Conservation (phyloP, 2,797 vertebrate genomes). For the Hypotaenidia okinawae region DNA sequence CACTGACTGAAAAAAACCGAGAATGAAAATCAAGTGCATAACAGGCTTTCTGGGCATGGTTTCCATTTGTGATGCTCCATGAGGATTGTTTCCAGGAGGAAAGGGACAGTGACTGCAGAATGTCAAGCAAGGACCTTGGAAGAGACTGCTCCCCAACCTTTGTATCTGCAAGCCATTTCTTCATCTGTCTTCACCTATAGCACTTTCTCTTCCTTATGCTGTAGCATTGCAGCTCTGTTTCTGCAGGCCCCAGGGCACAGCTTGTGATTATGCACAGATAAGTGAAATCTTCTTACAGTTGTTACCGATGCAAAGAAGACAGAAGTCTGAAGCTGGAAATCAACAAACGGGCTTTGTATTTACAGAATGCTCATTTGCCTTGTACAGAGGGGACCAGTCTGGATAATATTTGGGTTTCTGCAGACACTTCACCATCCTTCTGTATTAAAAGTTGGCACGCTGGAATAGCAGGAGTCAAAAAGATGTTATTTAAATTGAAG, state of each 20-base stretch:
- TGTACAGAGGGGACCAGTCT: neutral
- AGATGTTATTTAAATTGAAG: neutral
- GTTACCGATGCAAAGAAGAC: neutral
- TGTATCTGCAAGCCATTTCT: neutral
- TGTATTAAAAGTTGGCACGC: conserved; percentile 18
- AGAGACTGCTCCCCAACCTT: neutral
- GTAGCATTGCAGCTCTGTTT: neutral
- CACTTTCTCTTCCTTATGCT: neutral
- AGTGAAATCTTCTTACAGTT: neutral
- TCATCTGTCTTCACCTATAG: neutral
- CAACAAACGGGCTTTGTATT: neutral
- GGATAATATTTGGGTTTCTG: conserved; percentile 34
- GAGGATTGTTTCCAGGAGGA: neutral
- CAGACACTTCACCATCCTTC: conserved; percentile 11
- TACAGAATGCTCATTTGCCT: neutral
- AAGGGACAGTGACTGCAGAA: neutral
- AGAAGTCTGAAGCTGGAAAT: neutral
- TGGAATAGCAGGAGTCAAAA: neutral
- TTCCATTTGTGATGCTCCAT: neutral
- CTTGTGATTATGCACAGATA: neutral
- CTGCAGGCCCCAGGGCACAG: neutral
- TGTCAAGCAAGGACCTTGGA: neutral
- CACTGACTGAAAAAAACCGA: neutral
- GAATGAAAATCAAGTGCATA: neutral
- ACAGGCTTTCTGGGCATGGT: neutral